Evolutionary conservation across 2,797 vertebrate species (phyloP).

Genomic region (Parauchenoglanis punctatus): DNA sequence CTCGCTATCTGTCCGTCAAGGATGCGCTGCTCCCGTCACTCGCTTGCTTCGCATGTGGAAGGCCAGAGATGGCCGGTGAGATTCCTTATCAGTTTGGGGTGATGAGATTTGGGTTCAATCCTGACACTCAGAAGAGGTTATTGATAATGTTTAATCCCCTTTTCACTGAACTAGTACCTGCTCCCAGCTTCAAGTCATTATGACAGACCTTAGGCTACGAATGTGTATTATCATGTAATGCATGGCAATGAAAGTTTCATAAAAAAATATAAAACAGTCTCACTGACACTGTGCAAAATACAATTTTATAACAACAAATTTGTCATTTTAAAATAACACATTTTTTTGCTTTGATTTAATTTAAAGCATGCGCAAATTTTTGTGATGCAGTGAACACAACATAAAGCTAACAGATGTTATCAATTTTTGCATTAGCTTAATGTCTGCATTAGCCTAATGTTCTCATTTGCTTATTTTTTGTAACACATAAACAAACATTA

Average conservation of each 20-base stretch:
- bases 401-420: background rate
- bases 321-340: background rate
- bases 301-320: background rate
- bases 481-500: background rate
- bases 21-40: conserved; percentile 32
- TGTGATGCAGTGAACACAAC: background rate
- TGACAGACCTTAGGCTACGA: conserved; percentile 18
- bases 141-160: conserved; percentile 48
- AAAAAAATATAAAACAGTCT: background rate
- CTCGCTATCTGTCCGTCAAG: conserved; percentile 52
- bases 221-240: background rate
- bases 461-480: background rate
- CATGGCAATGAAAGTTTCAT: background rate
- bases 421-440: background rate
- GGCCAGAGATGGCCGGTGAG: conserved; percentile 47
- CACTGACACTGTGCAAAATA: background rate
- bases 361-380: background rate
- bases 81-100: conserved; percentile 51
- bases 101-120: conserved; percentile 53
- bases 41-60: conserved; percentile 21
- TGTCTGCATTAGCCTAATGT: background rate
- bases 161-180: conserved; percentile 44
- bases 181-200: conserved; percentile 23
- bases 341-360: background rate
- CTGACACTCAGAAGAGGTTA: conserved; percentile 45